Conservation (phyloP, 2,888 invertebrate genomes). For the Cerastis rubricosa region DNA sequence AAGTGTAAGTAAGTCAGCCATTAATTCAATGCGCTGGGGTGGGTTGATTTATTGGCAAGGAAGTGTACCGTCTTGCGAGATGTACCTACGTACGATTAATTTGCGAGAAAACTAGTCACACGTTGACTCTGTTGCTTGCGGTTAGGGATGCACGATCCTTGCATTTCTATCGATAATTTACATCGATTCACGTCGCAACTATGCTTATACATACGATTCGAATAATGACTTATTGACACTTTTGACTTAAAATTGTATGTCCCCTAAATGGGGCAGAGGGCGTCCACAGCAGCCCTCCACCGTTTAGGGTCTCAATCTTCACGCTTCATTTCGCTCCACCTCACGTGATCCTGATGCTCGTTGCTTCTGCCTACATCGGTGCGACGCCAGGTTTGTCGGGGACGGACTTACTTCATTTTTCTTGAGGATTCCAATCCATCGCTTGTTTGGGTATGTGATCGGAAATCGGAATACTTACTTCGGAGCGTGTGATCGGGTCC, state of each 20-base stretch:
- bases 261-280: background rate
- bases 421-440: background rate
- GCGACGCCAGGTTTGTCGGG: background rate
- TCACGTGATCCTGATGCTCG: background rate
- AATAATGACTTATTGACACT: no score
- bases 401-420: background rate
- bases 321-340: background rate
- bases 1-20: conserved; percentile 65
- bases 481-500: background rate
- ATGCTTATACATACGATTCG: no score
- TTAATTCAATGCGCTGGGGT: conserved; percentile 64
- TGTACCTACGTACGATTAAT: conserved; percentile 28
- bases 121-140: conserved; percentile 14
- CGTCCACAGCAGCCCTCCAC: background rate
- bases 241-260: background rate
- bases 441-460: background rate
- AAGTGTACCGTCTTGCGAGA: conserved; percentile 61
- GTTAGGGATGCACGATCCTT: background rate
- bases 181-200: background rate
- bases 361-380: background rate
- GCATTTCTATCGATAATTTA: background rate
- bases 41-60: conserved; percentile 61
- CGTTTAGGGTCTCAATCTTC: background rate
- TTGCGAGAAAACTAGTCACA: conserved; percentile 52
- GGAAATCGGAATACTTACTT: no score